Percentiles rank a stretch among this genome's conserved stretches.
These are phyloP conservation scores for Choristoneura fumiferana DNA, from an alignment of 1,140 invertebrate species.

Conservation along the genomic window DNA sequence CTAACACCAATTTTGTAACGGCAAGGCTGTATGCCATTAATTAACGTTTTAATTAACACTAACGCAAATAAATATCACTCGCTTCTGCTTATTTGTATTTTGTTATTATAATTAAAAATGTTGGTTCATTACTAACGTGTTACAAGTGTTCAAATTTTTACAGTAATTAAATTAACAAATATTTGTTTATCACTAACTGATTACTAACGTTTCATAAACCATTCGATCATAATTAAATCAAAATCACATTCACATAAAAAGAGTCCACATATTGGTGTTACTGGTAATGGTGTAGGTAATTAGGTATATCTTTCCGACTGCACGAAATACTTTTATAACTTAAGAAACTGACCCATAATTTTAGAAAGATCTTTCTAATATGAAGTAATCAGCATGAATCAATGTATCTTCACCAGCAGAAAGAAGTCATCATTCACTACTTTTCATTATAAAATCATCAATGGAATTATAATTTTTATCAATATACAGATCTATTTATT, in stretches of 20 bases:
- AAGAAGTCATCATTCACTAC: background rate
- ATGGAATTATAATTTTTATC: slow-evolving; percentile 1
- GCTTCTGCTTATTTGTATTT: no score
- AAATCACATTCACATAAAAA: no score
- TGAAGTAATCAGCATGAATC: slow-evolving; percentile 3
- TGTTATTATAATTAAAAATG: no score
- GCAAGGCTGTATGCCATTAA: no score
- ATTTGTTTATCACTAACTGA: no score
- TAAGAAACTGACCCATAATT: slow-evolving; percentile 64
- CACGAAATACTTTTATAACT: slow-evolving; percentile 41
- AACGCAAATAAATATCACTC: no score
- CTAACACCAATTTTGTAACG: no score
- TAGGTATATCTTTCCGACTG: slow-evolving; percentile 33
- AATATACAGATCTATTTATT: slow-evolving; percentile 54
- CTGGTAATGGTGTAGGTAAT: background rate
- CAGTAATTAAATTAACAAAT: no score
- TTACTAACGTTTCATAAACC: no score
- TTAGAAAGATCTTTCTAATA: slow-evolving; percentile 11
- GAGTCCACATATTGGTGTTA: background rate
- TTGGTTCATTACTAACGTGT: no score
- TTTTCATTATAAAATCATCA: slow-evolving; percentile 7
- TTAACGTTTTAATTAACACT: no score
- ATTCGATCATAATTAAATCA: background rate
- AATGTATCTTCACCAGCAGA: slow-evolving; percentile 1
- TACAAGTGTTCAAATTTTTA: no score